Evolutionary conservation across 2,113 vertebrate genomes (phyloP).

Genomic region (Micronycteris hirsuta): DNA sequence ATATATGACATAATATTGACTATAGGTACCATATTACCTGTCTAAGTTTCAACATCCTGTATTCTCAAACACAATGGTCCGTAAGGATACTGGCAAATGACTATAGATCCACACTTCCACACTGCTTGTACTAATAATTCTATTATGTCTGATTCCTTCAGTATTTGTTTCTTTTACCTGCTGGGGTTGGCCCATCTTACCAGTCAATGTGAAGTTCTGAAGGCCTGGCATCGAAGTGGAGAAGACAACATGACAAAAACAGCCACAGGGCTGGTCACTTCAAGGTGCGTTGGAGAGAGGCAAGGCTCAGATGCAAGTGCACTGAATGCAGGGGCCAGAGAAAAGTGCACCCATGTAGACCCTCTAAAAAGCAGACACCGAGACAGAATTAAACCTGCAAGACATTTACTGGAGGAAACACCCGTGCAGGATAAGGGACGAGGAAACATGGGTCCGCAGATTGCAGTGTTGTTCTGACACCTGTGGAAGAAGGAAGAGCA

Average conservation of each 20-base stretch:
- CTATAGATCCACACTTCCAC: background rate
- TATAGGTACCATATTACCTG: background rate
- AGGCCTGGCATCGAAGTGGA: background rate
- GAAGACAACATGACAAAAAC: background rate
- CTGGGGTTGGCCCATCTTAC: background rate
- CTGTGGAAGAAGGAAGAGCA: background rate
- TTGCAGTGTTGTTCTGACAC: accelerated
- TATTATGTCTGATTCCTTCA: background rate
- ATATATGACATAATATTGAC: background rate
- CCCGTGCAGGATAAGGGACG: background rate
- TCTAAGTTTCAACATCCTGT: background rate
- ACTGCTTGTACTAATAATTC: background rate
- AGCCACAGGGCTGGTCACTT: background rate
- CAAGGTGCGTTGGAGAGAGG: background rate
- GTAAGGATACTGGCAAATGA: background rate
- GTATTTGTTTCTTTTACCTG: background rate
- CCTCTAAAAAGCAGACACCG: background rate
- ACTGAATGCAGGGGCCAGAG: background rate
- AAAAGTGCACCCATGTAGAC: background rate
- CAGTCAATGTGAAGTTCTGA: background rate
- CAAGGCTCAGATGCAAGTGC: background rate
- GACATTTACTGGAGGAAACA: background rate
- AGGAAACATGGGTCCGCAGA: too few species aligned
- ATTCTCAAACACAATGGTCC: background rate
- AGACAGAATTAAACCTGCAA: background rate